Conservation (phyloP, 2,113 vertebrate genomes). For the Mellivora capensis region DNA sequence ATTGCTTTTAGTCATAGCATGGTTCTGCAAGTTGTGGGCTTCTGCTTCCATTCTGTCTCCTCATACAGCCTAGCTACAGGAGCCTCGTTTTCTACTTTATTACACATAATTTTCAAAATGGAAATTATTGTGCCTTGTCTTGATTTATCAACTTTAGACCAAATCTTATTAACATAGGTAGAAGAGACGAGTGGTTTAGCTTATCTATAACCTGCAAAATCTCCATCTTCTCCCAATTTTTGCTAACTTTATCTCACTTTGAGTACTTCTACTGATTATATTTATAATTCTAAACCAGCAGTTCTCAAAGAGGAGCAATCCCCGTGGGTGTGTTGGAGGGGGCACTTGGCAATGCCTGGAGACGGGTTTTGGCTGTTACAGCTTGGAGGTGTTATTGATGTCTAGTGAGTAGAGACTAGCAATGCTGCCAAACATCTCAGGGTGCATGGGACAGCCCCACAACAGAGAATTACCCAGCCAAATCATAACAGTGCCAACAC, state of each 20-base stretch:
- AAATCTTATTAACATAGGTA: neutral
- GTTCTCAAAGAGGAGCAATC: neutral
- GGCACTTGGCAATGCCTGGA: neutral
- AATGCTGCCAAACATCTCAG: fast-evolving
- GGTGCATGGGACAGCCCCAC: neutral
- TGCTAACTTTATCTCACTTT: neutral
- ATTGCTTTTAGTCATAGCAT: neutral
- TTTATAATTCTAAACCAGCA: neutral
- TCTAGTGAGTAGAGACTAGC: neutral
- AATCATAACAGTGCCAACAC: neutral
- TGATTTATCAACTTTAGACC: neutral
- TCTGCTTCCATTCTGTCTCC: neutral
- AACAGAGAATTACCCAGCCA: neutral
- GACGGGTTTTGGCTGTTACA: neutral
- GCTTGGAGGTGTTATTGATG: neutral
- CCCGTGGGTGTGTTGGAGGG: neutral
- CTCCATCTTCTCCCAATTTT: neutral
- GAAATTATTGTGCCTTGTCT: neutral
- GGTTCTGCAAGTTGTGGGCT: neutral
- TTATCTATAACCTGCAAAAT: neutral
- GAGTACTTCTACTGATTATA: neutral
- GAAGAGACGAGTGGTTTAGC: neutral
- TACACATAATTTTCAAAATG: neutral
- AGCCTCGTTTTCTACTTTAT: neutral
- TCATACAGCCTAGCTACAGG: neutral